Conservation (phyloP, 1,140 invertebrate species). For the Aleiodes sp. region DNA sequence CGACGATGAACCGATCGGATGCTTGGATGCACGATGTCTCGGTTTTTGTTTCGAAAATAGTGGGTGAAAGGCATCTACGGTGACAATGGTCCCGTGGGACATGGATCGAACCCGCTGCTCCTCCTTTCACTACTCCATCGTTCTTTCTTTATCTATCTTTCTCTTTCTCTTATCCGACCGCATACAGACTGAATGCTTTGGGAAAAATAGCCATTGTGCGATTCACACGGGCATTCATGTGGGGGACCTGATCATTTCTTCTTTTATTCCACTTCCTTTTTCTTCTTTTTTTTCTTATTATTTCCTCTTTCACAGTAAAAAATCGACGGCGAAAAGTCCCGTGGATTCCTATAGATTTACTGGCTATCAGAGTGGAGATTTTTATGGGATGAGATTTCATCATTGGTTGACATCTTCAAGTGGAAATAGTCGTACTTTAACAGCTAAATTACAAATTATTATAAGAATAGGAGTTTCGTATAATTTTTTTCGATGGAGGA, state of each 20-base stretch:
- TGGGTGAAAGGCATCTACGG: conserved; percentile 6
- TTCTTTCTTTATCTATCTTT: too few relatives aligned
- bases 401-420: too few relatives aligned
- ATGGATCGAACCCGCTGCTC: not conserved
- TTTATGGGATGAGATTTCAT: too few relatives aligned
- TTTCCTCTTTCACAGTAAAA: not conserved
- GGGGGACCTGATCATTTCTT: not conserved
- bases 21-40: conserved; percentile 10
- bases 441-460: too few relatives aligned
- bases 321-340: conserved; percentile 3
- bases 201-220: conserved; percentile 12
- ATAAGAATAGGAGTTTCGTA: too few relatives aligned
- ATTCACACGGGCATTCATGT: conserved; percentile 7
- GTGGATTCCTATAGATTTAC: not conserved
- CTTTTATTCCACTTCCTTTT: not conserved
- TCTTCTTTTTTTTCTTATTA: not conserved
- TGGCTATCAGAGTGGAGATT: not conserved
- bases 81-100: conserved; percentile 1
- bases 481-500: too few relatives aligned
- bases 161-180: not conserved
- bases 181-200: not conserved
- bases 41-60: conserved; percentile 24
- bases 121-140: not conserved
- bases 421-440: too few relatives aligned
- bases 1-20: not conserved